These are phyloP conservation scores for Tinamus guttatus DNA, from an alignment of 2,113 vertebrate genomes.

Conservation along the genomic window DNA sequence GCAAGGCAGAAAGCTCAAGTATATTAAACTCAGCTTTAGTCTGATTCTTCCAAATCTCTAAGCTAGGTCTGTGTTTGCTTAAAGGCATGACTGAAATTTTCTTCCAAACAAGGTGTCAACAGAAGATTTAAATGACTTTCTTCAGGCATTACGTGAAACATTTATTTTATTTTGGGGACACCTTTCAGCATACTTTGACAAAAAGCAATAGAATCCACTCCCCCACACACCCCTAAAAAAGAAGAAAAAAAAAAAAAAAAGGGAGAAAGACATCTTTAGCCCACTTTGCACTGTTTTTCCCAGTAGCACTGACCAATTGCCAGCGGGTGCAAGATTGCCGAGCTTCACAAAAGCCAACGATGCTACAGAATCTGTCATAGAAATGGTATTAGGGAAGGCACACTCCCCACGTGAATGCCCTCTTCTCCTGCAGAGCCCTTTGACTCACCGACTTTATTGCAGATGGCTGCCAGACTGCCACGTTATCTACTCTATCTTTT, in stretches of 20 bases:
- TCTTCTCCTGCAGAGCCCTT: background rate
- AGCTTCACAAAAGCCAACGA: background rate
- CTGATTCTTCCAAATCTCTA: background rate
- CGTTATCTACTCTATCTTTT: background rate
- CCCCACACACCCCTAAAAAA: background rate
- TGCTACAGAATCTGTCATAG: background rate
- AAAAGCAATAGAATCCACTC: background rate
- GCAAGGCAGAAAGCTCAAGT: background rate
- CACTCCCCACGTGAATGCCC: fast-evolving
- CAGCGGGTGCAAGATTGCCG: background rate
- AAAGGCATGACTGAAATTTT: background rate
- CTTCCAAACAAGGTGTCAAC: background rate
- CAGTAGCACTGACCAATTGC: background rate
- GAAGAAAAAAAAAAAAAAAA: background rate
- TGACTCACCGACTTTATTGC: background rate
- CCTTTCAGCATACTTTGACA: background rate
- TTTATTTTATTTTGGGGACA: background rate
- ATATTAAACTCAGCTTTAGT: background rate
- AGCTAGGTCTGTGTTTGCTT: background rate
- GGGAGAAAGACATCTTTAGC: background rate
- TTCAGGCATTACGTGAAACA: background rate
- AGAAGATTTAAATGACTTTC: background rate
- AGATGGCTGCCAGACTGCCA: conserved; percentile 24
- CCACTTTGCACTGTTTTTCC: background rate
- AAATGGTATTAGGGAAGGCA: background rate